Base-by-base conservation (phyloP, 2,797 vertebrate genomes). In the Momotus momota region DNA sequence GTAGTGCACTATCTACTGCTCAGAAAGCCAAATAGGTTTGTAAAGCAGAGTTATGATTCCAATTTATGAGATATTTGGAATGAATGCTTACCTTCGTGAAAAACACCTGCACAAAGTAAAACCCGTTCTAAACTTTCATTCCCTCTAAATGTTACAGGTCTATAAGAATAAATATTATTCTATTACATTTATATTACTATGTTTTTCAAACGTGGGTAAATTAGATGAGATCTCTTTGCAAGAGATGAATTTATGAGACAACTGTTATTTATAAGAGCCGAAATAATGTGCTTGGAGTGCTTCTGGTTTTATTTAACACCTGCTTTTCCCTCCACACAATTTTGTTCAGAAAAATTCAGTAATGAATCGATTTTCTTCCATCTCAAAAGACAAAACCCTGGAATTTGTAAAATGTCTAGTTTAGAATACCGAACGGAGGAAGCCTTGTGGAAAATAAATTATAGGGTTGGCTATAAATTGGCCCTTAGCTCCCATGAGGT, bases 181-280 rank as follows among this genome's bases (percentile, higher is more conserved):
- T 61, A 66, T 81, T 93, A 88, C 90, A 79, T 88, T 83, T 62
- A 29, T 77, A 41, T 73, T 51, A 35, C 31, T 57, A 38, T 35
- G 14, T 5, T 84, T 94, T 91, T 81, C 82, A 65, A 43, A 84
- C 43, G 33, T 25, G 80, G 73, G 52, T 61, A 55, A 89, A 69
- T 84, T 58, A 75, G 43, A 80, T 77, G 60, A 89, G 43, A 60
- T 91, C 40, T 70, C 51, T 66, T 94, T 62, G 57, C 48, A 81
- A 40, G 45, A 84, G 48, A 88, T 57, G 45, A 88, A 86, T 88
- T 94, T 88, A 88, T 81, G 78, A 92, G 88, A 84, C 46, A 83
- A 35, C 25, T 84, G 22, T 57, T 91, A 70, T 90, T 88, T 88
- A 61, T 73, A 77, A 78, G n/a, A 86, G 66, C 40, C 86, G 77